Evolutionary conservation across 2,888 invertebrate species (phyloP).

Genomic region (Platynereis dumerilii): DNA sequence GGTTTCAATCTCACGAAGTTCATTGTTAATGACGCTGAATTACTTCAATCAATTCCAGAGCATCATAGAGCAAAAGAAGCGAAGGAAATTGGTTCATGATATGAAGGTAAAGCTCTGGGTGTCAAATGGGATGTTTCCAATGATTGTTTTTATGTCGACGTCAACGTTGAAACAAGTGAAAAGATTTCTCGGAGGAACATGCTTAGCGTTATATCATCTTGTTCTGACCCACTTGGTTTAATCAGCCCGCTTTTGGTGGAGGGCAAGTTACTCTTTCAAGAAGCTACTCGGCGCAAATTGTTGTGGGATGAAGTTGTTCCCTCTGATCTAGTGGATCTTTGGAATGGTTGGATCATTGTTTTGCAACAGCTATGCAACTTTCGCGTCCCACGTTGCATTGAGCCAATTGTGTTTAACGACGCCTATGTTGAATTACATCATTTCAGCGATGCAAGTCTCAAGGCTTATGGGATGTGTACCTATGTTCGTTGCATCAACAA

Average conservation of each 20-base stretch:
- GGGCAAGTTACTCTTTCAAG: constrained; percentile 39
- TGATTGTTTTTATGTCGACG: constrained; percentile 22
- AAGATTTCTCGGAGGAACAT: constrained; percentile 30
- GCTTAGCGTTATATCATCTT: constrained; percentile 32
- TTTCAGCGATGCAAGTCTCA: constrained; percentile 27
- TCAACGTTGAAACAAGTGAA: constrained; percentile 13
- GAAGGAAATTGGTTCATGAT: constrained; percentile 25
- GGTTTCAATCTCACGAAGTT: constrained; percentile 36
- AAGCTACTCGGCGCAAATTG: constrained; percentile 29
- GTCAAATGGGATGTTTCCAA: constrained; percentile 26
- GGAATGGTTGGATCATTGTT: constrained; percentile 33
- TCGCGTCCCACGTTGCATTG: constrained; percentile 4
- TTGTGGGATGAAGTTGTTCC: constrained; percentile 41
- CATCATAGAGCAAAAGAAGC: constrained; percentile 25
- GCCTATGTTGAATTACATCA: constrained; percentile 29
- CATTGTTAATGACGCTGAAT: constrained; percentile 30
- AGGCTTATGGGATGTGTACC: constrained; percentile 27
- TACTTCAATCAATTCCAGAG: constrained; percentile 33
- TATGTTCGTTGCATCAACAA: constrained; percentile 17
- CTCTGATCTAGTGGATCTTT: constrained; percentile 27
- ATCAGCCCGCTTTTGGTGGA: constrained; percentile 37
- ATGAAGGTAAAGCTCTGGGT: constrained; percentile 27
- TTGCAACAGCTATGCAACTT: constrained; percentile 1
- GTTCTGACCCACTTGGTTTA: constrained; percentile 37
- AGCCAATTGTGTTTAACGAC: constrained; percentile 13